These are phyloP conservation scores for Diadegma fenestrale DNA, from an alignment of 2,888 invertebrate species.

Conservation along the genomic window DNA sequence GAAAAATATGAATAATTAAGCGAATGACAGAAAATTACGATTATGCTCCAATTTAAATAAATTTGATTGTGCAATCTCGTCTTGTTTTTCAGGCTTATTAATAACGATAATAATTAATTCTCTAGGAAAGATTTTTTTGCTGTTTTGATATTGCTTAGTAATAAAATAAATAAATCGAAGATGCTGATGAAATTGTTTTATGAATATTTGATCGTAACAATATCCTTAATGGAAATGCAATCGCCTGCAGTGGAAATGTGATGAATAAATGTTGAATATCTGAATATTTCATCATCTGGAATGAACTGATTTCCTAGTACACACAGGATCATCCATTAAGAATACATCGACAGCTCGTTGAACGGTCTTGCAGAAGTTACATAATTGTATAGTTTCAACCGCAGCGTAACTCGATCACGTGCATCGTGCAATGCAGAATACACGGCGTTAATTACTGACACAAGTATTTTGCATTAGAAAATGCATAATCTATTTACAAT, in stretches of 20 bases:
- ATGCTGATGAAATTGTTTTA: not conserved
- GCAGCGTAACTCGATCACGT: conserved; percentile 64
- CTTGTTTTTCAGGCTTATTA: not conserved
- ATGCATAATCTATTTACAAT: not conserved
- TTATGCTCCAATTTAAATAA: not conserved
- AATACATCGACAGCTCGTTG: not conserved
- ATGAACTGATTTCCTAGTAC: not conserved
- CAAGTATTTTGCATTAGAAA: not conserved
- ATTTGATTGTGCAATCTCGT: not conserved
- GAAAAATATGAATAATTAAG: no score
- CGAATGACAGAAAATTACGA: not conserved
- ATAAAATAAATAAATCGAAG: not conserved
- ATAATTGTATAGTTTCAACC: conserved; percentile 68
- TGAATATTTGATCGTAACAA: not conserved
- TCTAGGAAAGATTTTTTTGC: not conserved
- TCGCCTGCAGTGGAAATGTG: not conserved
- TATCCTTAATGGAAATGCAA: no score
- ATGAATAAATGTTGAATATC: not conserved
- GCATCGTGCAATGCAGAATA: conserved; percentile 20
- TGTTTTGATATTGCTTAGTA: not conserved
- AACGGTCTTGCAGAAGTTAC: conserved; percentile 29
- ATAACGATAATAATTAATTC: not conserved
- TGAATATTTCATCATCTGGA: not conserved
- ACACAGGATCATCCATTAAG: not conserved
- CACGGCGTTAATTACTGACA: not conserved